A percentile compares a stretch with the other conserved stretches of the same genome.
phyloP scores from a whole-genome alignment of 2,113 vertebrate genomes.

The Coryphaenoides rupestris region DNA sequence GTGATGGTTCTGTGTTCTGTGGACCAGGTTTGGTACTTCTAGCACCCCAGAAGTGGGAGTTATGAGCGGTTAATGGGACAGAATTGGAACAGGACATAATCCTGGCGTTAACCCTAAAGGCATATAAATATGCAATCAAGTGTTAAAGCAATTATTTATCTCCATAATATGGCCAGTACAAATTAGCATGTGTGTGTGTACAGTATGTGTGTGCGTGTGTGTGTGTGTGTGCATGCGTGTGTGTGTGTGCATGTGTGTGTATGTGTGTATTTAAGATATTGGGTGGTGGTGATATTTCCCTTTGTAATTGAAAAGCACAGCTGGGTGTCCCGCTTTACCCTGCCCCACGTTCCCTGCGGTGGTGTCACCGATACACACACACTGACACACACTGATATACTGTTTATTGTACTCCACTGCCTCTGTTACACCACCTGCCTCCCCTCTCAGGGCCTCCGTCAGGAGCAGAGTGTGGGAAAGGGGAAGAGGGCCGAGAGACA shows the following conservation, averaged over 20 bases:
- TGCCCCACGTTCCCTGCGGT: conserved; percentile 18
- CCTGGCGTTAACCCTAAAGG: too few species aligned
- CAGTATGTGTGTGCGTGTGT: background rate
- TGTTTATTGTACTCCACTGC: conserved; percentile 33
- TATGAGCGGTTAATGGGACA: too few species aligned
- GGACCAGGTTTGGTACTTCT: too few species aligned
- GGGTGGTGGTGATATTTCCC: conserved; percentile 3
- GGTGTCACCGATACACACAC: too few species aligned
- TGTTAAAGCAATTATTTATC: background rate
- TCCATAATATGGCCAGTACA: too few species aligned
- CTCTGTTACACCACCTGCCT: conserved; percentile 20
- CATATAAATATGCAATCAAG: too few species aligned
- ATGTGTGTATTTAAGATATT: background rate
- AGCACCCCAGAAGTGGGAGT: too few species aligned
- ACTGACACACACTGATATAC: background rate
- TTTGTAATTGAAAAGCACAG: conserved; percentile 31
- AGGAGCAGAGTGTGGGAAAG: conserved; percentile 20
- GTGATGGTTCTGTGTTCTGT: too few species aligned
- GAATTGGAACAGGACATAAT: too few species aligned
- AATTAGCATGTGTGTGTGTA: background rate
- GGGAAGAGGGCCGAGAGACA: background rate
- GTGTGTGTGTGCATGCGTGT: background rate
- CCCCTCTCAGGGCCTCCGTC: conserved; percentile 28
- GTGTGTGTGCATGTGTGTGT: background rate
- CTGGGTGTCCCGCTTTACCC: conserved; percentile 21